phyloP scores from a whole-genome alignment of 2,888 invertebrate species.

The Lasioglossum villosulum region DNA sequence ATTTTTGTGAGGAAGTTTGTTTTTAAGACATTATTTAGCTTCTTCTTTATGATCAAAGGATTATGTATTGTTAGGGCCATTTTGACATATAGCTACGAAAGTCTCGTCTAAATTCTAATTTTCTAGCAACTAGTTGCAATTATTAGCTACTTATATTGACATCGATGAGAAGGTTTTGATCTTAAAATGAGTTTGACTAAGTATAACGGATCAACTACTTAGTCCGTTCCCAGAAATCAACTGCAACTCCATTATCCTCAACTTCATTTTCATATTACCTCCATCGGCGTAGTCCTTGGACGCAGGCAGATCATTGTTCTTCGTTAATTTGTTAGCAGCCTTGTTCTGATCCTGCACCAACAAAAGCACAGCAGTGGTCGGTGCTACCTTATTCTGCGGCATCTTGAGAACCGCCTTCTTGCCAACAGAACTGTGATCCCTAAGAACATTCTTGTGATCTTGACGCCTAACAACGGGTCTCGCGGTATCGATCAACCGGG shows the following conservation, averaged over 20 bases:
- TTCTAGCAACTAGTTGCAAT: background rate
- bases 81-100: background rate
- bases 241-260: background rate
- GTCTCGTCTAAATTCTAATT: background rate
- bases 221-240: background rate
- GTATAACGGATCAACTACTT: too few relatives aligned
- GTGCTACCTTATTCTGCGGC: conserved; percentile 31
- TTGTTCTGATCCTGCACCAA: conserved; percentile 27
- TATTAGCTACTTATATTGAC: background rate
- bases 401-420: conserved; percentile 45
- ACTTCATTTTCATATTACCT: conserved; percentile 51
- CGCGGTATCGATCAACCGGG: conserved; percentile 39
- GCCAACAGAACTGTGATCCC: conserved; percentile 7
- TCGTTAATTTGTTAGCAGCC: background rate
- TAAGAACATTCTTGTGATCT: background rate
- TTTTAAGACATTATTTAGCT: background rate
- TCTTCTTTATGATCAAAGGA: background rate
- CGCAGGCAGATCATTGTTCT: conserved; percentile 16
- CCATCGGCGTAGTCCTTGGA: conserved; percentile 29
- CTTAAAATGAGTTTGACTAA: too few relatives aligned
- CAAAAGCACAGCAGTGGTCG: background rate
- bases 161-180: background rate
- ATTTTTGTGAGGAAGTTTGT: background rate
- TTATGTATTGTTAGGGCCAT: background rate
- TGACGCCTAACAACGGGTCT: conserved; percentile 27